Conservation (phyloP, 2,113 vertebrate species). For the Periophthalmus modestus region DNA sequence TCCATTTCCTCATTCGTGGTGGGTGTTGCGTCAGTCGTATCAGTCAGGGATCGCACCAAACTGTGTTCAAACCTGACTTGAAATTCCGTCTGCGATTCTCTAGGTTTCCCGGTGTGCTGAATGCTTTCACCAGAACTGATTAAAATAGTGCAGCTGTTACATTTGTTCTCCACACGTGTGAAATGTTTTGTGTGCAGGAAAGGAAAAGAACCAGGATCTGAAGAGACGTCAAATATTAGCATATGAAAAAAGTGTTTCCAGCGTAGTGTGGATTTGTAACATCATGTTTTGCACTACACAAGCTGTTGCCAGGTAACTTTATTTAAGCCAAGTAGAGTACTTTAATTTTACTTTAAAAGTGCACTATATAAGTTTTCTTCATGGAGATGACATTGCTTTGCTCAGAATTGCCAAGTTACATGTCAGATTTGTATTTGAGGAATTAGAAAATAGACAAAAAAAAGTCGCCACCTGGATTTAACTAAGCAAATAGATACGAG, state of each 20-base stretch:
- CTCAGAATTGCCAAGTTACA: no score
- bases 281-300: neutral
- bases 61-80: constrained; percentile 10
- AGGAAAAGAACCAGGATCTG: neutral
- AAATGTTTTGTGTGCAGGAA: neutral
- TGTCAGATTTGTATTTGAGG: no score
- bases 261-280: neutral
- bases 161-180: neutral
- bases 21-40: constrained; percentile 34
- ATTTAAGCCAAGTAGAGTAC: no score
- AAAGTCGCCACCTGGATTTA: no score
- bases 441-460: no score
- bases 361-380: no score
- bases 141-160: neutral
- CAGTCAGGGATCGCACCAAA: constrained; percentile 13
- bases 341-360: no score
- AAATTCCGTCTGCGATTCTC: neutral
- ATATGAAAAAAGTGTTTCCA: neutral
- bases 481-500: no score
- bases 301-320: no score
- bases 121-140: neutral
- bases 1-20: constrained; percentile 15
- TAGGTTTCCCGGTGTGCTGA: neutral
- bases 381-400: no score
- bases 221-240: neutral